Conservation (phyloP, 2,797 vertebrate species). For the Fistularia commersonii region DNA sequence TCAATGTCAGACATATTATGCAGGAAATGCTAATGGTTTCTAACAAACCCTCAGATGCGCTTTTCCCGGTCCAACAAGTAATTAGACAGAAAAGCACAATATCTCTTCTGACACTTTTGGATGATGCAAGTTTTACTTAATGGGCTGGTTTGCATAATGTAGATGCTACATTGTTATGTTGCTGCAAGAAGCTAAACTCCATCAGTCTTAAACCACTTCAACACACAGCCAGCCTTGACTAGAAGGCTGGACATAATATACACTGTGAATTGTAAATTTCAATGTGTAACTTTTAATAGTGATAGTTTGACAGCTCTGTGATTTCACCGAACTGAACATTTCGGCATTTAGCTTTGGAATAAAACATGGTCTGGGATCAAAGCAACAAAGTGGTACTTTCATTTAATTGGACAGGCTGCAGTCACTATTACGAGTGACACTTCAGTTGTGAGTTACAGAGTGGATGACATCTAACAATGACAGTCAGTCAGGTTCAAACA, state of each 20-base stretch:
- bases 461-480: constrained; percentile 20
- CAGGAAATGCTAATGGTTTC: background rate
- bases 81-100: too few species aligned
- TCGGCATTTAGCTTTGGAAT: constrained; percentile 10
- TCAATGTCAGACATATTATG: constrained; percentile 14
- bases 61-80: too few species aligned
- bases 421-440: background rate
- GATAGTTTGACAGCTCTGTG: constrained; percentile 34
- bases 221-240: constrained; percentile 14
- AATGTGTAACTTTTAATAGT: constrained; percentile 11
- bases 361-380: constrained; percentile 28
- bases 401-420: constrained; percentile 37
- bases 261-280: constrained; percentile 8
- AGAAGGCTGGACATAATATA: constrained; percentile 14
- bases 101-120: constrained; percentile 8
- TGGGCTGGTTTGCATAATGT: constrained; percentile 59
- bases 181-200: constrained; percentile 29
- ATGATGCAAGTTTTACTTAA: constrained; percentile 46
- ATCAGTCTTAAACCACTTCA: constrained; percentile 29
- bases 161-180: constrained; percentile 38
- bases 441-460: constrained; percentile 10
- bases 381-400: constrained; percentile 15
- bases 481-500: constrained; percentile 41
- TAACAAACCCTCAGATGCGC: too few species aligned
- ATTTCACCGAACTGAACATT: constrained; percentile 18